phyloP scores from a whole-genome alignment of 2,888 invertebrate genomes.

The Ferdinandea cuprea region DNA sequence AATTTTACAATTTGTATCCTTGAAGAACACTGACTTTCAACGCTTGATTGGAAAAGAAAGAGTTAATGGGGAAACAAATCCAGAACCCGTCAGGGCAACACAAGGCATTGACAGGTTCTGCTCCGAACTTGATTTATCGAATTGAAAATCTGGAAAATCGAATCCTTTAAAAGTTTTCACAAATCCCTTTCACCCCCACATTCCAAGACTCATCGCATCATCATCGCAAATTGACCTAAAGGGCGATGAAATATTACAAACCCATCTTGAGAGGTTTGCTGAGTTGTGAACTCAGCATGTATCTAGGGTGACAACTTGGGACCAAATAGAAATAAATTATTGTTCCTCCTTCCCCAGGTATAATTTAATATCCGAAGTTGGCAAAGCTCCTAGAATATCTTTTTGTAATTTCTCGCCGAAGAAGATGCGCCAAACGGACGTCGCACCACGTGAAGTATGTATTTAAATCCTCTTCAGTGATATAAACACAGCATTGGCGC shows the following conservation, averaged over 20 bases:
- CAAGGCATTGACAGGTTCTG: conserved; percentile 23
- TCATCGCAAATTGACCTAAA: conserved; percentile 2
- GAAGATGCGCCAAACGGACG: conserved; percentile 22
- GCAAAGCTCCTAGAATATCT: conserved; percentile 34
- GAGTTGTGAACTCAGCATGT: conserved; percentile 27
- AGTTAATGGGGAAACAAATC: not conserved
- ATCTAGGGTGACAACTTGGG: conserved; percentile 20
- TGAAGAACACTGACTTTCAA: not conserved
- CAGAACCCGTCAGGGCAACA: not conserved
- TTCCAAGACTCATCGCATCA: not conserved
- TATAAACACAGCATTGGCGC: conserved; percentile 42
- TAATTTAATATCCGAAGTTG: conserved; percentile 48
- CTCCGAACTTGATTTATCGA: conserved; percentile 33
- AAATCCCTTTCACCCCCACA: conserved; percentile 3
- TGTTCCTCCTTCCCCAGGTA: conserved; percentile 14
- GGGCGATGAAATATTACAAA: conserved; percentile 15
- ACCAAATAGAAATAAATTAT: conserved; percentile 48
- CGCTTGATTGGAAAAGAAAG: not conserved
- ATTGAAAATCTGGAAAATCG: conserved; percentile 30
- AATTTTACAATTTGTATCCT: not conserved
- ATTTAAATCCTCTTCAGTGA: conserved; percentile 24
- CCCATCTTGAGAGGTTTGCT: not conserved
- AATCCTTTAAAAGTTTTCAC: conserved; percentile 16
- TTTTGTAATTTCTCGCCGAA: not conserved
- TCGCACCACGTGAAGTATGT: conserved; percentile 24